These are phyloP conservation scores for Cyanistes caeruleus DNA, from an alignment of 2,113 vertebrate species.

Conservation along the genomic window DNA sequence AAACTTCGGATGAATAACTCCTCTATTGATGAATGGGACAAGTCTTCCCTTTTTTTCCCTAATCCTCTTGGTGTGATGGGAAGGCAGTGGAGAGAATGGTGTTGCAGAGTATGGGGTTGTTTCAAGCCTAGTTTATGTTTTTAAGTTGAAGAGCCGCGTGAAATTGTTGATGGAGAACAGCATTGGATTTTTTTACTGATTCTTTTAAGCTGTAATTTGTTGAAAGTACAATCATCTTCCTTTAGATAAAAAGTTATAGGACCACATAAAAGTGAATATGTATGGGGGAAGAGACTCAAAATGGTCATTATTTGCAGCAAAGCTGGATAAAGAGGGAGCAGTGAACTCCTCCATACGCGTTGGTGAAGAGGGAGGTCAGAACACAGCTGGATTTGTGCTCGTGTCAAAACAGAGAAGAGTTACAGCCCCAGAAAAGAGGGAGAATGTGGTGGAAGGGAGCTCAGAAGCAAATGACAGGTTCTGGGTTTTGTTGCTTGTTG, in stretches of 20 bases:
- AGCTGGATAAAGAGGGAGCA: background rate
- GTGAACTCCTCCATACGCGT: rapidly evolving
- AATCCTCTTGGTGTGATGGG: background rate
- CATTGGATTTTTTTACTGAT: slow-evolving; percentile 12
- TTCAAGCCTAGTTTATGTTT: slow-evolving; percentile 20
- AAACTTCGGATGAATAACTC: slow-evolving; percentile 69
- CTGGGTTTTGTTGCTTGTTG: rapidly evolving
- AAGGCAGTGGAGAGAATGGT: background rate
- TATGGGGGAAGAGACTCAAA: background rate
- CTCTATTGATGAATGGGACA: slow-evolving; percentile 67
- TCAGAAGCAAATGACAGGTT: background rate
- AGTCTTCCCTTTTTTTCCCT: slow-evolving; percentile 19
- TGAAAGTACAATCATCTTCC: background rate
- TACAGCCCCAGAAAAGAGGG: background rate
- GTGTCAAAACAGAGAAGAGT: background rate
- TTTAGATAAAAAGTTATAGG: slow-evolving; percentile 44
- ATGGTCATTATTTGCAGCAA: background rate
- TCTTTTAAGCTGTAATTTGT: background rate
- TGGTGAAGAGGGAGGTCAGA: background rate
- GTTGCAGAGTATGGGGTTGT: background rate
- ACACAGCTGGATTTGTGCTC: rapidly evolving
- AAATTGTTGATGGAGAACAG: background rate
- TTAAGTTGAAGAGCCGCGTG: background rate
- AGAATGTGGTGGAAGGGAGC: background rate
- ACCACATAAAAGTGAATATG: slow-evolving; percentile 2